Conservation (phyloP, 2,113 vertebrate genomes). For the Caloenas nicobarica region DNA sequence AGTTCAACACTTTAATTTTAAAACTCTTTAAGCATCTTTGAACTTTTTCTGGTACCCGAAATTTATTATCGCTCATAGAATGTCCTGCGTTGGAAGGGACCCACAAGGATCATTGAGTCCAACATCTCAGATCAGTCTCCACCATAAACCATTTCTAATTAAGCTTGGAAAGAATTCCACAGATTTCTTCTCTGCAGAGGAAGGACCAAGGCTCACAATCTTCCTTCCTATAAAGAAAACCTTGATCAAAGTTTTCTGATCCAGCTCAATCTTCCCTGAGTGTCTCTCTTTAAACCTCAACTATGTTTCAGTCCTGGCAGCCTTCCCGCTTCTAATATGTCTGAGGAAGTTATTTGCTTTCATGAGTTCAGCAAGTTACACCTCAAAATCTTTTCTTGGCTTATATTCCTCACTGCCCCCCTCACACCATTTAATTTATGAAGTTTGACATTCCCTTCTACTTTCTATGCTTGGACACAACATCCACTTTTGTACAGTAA, state of each 20-base stretch:
- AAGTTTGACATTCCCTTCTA: neutral
- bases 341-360: neutral
- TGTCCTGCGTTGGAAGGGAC: no score
- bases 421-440: neutral
- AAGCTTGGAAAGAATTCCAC: neutral
- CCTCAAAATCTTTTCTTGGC: neutral
- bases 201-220: neutral
- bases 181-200: neutral
- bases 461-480: neutral
- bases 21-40: neutral
- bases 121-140: neutral
- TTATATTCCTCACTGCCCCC: neutral
- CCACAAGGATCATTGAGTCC: no score
- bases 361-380: neutral
- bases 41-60: neutral
- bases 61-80: neutral
- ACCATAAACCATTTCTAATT: neutral
- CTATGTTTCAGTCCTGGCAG: neutral
- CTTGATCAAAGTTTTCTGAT: neutral
- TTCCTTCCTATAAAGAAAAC: neutral
- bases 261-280: neutral
- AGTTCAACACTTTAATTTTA: neutral
- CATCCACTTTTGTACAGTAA: neutral
- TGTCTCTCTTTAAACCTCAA: neutral
- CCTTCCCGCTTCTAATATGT: neutral